Evolutionary conservation across 2,113 vertebrate genomes (phyloP), one percentile per base, ranked within the genome.

Genomic region (Thomomys bottae): DNA sequence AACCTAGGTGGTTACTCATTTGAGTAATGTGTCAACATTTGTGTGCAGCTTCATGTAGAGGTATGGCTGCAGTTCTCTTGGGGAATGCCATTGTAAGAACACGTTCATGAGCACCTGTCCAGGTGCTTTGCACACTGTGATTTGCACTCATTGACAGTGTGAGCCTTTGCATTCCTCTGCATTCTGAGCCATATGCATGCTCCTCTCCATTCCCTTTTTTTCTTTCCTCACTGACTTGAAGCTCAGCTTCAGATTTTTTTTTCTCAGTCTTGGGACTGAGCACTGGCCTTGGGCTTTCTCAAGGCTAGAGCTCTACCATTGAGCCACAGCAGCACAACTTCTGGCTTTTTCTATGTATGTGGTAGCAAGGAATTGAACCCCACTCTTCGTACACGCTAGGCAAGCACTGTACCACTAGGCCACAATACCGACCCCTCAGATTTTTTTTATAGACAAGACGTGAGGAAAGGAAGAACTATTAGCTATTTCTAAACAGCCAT

Each of bases 401-500:
- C n/a, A n/a, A n/a, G n/a, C n/a, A n/a, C n/a, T n/a, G n/a, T n/a
- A n/a, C n/a, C n/a, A n/a, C n/a, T n/a, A n/a, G n/a, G n/a, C n/a
- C n/a, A n/a, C n/a, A n/a, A n/a, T n/a, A n/a, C n/a, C n/a, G n/a
- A n/a, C n/a, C n/a, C n/a, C n/a, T n/a, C n/a, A n/a, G n/a, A n/a
- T n/a, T n/a, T n/a, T n/a, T n/a, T n/a, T n/a, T n/a, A n/a, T n/a
- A n/a, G n/a, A 32, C 17, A 0, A 78, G 12, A 64, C 68, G 87
- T 93, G 77, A 83, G 75, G n/a, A 83, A 93, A 83, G 30, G 23
- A 79, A 76, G 84, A 73, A 84, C 14, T 68, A 7, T 96, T 93
- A 77, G 80, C 18, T 68, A 10, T 95, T 94, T 95, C 93, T 80
- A 87, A 84, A 94, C 63, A 73, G 28, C n/a, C 57, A 45, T 45